A percentile compares a stretch with the other conserved stretches of the same genome.
Conservation (phyloP, 2,797 vertebrate genomes). For the Centropyge bicolor region DNA sequence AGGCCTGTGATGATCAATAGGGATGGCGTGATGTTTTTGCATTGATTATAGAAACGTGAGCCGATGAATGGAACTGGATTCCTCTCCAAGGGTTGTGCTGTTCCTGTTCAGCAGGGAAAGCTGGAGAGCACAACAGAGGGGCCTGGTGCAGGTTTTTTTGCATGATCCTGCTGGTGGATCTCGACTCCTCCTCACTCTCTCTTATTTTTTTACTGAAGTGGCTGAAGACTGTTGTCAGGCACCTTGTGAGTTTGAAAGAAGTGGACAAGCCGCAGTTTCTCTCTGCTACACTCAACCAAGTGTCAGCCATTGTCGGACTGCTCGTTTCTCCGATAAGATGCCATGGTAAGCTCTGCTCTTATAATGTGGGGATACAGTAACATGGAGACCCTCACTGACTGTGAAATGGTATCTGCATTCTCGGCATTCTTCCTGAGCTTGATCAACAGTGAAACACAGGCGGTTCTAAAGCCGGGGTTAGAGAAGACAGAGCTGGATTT, state of each 20-base stretch:
- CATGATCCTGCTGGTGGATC: slow-evolving; percentile 59
- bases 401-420: slow-evolving; percentile 89
- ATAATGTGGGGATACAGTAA: slow-evolving; percentile 85
- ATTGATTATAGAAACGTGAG: slow-evolving; percentile 88
- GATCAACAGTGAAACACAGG: slow-evolving; percentile 84
- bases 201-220: slow-evolving; percentile 49
- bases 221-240: slow-evolving; percentile 50
- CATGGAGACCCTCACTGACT: slow-evolving; percentile 81
- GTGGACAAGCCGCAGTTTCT: slow-evolving; percentile 57
- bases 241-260: slow-evolving; percentile 65
- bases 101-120: slow-evolving; percentile 73
- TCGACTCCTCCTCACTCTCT: slow-evolving; percentile 50
- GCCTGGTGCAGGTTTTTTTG: slow-evolving; percentile 57
- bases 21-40: slow-evolving; percentile 86
- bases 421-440: slow-evolving; percentile 85
- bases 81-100: slow-evolving; percentile 75
- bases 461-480: slow-evolving; percentile 80
- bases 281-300: slow-evolving; percentile 63
- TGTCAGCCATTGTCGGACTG: slow-evolving; percentile 62
- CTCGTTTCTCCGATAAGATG: slow-evolving; percentile 76
- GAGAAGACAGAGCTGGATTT: slow-evolving; percentile 83
- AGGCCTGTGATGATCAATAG: slow-evolving; percentile 87
- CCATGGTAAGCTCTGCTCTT: slow-evolving; percentile 81
- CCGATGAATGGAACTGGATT: slow-evolving; percentile 84
- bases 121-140: slow-evolving; percentile 51